Base-by-base conservation (phyloP, 2,888 invertebrate species). In the Drosophila pseudotalamancana region DNA sequence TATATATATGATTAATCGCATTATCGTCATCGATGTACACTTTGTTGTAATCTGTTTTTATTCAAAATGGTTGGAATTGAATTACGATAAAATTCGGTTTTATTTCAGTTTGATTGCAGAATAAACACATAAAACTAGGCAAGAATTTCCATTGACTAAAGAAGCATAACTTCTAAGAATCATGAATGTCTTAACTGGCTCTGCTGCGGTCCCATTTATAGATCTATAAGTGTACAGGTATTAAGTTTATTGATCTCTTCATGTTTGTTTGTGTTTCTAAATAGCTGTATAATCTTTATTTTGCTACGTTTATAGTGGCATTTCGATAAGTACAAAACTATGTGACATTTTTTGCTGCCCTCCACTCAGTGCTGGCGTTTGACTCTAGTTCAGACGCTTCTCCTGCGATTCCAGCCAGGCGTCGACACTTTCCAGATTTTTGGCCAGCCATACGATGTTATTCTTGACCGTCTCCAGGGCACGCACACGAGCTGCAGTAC, bases 361-460 rank as follows among this genome's bases (percentile, higher is more conserved):
- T n/a, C n/a, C n/a, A n/a, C n/a, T n/a, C 21, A 42, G 25, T 40
- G 3, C 16, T 5, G n/a, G 0, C 34, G 37, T 4, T 4, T 12
- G 29, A 14, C 1, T 14, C 35, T 42, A 40, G 31, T 23, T 27
- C 6, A 45, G 23, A 5, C 14, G 3, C n/a, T 51, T 16, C 51
- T 65, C 32, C 39, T 85, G 83, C 12, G 88, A 78, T 14, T 87
- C 64, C 34, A 96, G 91, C 96, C 96, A 97, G 0, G 90, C 82
- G 8, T 93, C 92, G 1, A 97, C 93, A 3, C 91, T 89, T 0
- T 89, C 83, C 21, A 93, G 93, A 87, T 96, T 94, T 2, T 92
- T 92, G 8, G 92, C 89, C 51, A 95, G 89, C 98, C 98, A 98
- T 48, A 94, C 93, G n/a, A 98, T 96, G 85, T 97, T 98, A 85